Evolutionary conservation across 1,140 invertebrate species (phyloP).

Genomic region (Branchinecta lynchi): DNA sequence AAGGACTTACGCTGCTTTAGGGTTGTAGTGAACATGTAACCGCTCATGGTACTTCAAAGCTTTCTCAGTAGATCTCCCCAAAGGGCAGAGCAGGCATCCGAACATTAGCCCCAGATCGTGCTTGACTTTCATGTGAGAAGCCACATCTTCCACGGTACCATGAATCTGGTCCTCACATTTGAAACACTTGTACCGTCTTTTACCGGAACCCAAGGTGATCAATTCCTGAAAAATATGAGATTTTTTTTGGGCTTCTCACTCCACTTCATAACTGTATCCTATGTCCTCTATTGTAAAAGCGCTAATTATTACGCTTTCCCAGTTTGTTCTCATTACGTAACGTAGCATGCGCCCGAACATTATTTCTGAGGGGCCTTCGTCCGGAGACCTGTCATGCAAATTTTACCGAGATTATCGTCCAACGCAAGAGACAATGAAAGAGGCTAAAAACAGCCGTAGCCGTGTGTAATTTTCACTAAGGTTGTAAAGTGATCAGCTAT

Average conservation of each 20-base stretch:
- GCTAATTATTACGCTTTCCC: too few species aligned
- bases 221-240: not conserved
- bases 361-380: too few species aligned
- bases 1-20: not conserved
- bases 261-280: too few species aligned
- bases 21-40: not conserved
- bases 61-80: not conserved
- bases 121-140: not conserved
- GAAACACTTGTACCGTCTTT: not conserved
- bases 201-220: not conserved
- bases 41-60: not conserved
- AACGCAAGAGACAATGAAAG: too few species aligned
- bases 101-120: not conserved
- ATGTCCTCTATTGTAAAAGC: too few species aligned
- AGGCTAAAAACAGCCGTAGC: too few species aligned
- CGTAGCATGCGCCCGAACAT: too few species aligned
- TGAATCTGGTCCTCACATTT: conserved; percentile 1
- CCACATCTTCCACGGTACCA: not conserved
- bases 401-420: too few species aligned
- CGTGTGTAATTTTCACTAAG: too few species aligned
- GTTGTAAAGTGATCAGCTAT: too few species aligned
- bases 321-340: too few species aligned
- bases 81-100: not conserved
- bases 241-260: not conserved
- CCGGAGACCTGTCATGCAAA: too few species aligned